Evolutionary conservation across 2,113 vertebrate genomes (phyloP).

Genomic region (Elaphurus davidianus): DNA sequence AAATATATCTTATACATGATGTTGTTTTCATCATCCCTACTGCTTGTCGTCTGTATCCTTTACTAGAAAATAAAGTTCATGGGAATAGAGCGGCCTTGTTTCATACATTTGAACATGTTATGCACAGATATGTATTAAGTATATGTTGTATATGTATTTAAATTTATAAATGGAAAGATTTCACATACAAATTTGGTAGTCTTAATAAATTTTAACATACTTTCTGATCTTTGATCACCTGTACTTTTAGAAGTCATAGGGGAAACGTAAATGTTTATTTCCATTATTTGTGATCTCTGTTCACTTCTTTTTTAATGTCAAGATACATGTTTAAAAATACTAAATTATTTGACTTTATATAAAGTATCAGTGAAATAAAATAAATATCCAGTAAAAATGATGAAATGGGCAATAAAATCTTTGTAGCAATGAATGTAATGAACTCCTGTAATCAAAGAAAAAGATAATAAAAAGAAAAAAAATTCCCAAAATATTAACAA

Average conservation of each 20-base stretch:
- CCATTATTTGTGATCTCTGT: not conserved
- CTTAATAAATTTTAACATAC: not conserved
- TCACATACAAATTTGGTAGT: not conserved
- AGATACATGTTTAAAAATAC: not conserved
- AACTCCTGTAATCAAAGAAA: not conserved
- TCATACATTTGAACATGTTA: not conserved
- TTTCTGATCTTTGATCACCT: not conserved
- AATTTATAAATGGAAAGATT: not conserved
- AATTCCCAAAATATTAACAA: not conserved
- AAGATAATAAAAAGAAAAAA: not conserved
- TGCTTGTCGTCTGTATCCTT: not conserved
- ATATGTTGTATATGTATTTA: not conserved
- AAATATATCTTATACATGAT: not conserved
- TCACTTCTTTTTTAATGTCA: not conserved
- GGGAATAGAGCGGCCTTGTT: not conserved
- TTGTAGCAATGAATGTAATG: not conserved
- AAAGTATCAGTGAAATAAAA: not conserved
- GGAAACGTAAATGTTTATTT: not conserved
- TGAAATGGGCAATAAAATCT: not conserved
- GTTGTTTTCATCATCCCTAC: not conserved
- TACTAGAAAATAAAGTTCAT: not conserved
- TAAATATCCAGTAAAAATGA: not conserved
- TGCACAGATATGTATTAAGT: not conserved
- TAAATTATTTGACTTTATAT: not conserved
- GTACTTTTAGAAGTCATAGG: not conserved